Base-by-base conservation (phyloP, 2,888 invertebrate species). In the Volucella inanis region DNA sequence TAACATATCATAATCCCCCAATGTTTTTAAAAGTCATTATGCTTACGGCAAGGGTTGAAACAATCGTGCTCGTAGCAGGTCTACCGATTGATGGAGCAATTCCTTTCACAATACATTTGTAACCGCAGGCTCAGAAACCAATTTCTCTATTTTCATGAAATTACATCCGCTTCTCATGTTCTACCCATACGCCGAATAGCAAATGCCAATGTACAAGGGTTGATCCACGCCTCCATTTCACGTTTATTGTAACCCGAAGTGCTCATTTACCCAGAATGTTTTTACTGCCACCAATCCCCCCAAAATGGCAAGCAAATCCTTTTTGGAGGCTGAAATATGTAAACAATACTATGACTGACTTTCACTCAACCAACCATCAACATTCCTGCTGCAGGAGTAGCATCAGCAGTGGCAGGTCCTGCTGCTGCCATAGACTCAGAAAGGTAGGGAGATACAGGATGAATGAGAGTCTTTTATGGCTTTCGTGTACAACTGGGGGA, bases 271-370 rank as follows among this genome's bases (percentile, higher is more conserved):
- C 52, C 62, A 72, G 57, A 77, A 72, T 71, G 81, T 72, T 71
- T 72, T 81, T 85, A 76, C 84, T 76, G 31, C 31, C 22, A 38
- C 41, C 38, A 47, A 64, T 43, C 47, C 72, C 67, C 81, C 71
- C 71, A 41, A 67, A 54, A 49, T 67, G 59, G 62, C 76, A 57
- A 61, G 72, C 64, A 81, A 85, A 81, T 85, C 85, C 85, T 85
- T 85, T 76, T 76, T 77, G 76, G 81, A 81, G 85, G 80, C 72
- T 85, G 47, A 85, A 85, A 85, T 85, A 85, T 85, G 85, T 85
- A 85, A 81, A 85, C 85, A 85, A 85, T 81, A 72, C 81, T 49
- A 81, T 67, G 77, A 72, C 61, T 81, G 81, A 57, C 67, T 72
- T 85, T 80, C 76, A 77, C 76, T 85, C 85, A 85, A 68, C 68